Base-by-base conservation (phyloP, 2,888 invertebrate genomes). In the Byasa hedistus region DNA sequence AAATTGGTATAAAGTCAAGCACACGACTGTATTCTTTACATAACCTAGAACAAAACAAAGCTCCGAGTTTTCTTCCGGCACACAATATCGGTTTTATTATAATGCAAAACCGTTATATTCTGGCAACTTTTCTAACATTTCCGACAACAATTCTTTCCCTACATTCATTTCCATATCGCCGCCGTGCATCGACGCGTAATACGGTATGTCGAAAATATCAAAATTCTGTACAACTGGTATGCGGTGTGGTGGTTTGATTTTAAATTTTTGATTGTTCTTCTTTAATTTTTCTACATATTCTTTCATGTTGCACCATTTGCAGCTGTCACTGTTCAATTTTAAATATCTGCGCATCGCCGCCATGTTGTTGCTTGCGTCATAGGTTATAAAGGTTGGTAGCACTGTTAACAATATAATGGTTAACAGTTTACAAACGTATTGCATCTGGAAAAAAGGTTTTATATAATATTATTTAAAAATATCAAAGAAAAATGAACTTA, bases 241-340 rank as follows among this genome's bases (percentile, higher is more conserved):
- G 15, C 7, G 52, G 3, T 61, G 51, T 8, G 51, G 52, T 19
- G 17, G 54, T 22, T 61, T 57, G 12, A 22, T 39, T 39, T 44
- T 52, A 3, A 23, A 15, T 15, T 61, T 61, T 39, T 44, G 52
- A 39, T 66, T 61, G 24, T 61, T 23, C 24, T 27, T 57, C 12
- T 66, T 66, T 15, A 66, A 36, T 10, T n/a, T 52, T 0, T 61
- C 57, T 3, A 66, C 66, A n/a, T 66, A 66, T 17, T 57, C 23
- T 17, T 69, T 71, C 72, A 73, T 70, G 56, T 73, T 73, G 57
- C 73, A 73, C 72, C 72, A 73, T 54, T 68, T 71, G 61, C 73
- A 73, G 10, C 52, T 52, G 17, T 66, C 57, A 0, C 57, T 24
- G 27, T 66, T 66, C 39, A 61, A 12, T 24, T 61, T 36, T 44